phyloP scores from a whole-genome alignment of 2,797 vertebrate species.

The Malurus leucopterus region DNA sequence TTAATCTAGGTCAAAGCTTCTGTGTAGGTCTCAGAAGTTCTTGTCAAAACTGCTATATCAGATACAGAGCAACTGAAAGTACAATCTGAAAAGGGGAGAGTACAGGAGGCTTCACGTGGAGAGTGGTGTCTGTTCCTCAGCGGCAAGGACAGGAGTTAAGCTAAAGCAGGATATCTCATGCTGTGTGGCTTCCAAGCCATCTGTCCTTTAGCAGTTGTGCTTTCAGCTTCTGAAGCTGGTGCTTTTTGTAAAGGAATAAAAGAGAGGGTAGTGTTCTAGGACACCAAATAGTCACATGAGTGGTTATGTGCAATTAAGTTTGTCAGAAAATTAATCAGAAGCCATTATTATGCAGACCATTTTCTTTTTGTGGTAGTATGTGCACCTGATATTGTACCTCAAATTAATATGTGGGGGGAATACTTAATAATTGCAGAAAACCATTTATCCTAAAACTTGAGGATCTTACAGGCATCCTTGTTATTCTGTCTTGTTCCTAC shows the following conservation, averaged over 20 bases:
- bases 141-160: background rate
- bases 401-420: background rate
- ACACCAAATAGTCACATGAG: background rate
- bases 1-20: background rate
- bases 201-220: background rate
- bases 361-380: background rate
- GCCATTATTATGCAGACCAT: background rate
- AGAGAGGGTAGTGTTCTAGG: background rate
- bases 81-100: background rate
- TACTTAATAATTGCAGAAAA: background rate
- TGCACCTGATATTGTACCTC: background rate
- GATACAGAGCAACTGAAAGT: background rate
- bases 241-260: background rate
- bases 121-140: background rate
- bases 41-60: background rate
- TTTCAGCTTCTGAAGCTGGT: background rate
- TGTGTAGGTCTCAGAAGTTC: background rate
- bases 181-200: rapidly evolving
- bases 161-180: background rate
- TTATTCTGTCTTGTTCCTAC: background rate
- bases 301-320: background rate
- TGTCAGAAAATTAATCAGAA: background rate
- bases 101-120: background rate
- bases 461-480: background rate
- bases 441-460: background rate